Conservation (phyloP, 30 jellyfish, hydroid and myxozoan species). For the Rhopilema esculentum region DNA sequence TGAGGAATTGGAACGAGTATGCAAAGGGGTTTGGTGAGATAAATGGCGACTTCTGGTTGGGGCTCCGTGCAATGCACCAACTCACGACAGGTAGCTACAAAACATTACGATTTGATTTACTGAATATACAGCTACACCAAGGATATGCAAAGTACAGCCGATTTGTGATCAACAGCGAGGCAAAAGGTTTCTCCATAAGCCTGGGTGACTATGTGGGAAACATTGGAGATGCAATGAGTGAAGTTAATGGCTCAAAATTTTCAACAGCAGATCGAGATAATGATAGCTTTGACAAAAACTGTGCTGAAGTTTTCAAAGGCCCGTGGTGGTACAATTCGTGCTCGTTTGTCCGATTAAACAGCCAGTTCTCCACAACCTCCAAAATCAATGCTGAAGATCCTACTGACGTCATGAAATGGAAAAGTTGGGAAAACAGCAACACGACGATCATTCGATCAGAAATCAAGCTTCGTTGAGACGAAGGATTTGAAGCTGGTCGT, state of each 20-base stretch:
- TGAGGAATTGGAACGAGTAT: conserved; percentile 25
- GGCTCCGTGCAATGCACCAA: conserved; percentile 47
- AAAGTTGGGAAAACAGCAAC: neutral
- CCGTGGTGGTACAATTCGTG: conserved; percentile 34
- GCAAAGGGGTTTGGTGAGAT: conserved; percentile 33
- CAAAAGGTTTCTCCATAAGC: neutral
- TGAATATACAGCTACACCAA: neutral
- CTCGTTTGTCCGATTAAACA: conserved; percentile 14
- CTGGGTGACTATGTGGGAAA: conserved; percentile 16
- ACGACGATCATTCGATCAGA: conserved; percentile 13
- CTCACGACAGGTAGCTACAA: conserved; percentile 4
- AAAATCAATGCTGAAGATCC: neutral
- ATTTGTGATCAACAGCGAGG: neutral
- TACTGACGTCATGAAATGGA: conserved; percentile 23
- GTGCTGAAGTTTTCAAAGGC: conserved; percentile 4
- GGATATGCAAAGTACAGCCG: conserved; percentile 20
- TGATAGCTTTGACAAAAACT: neutral
- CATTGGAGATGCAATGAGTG: conserved; percentile 27
- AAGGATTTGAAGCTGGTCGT: neutral
- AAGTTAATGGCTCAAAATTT: conserved; percentile 5
- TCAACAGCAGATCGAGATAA: conserved; percentile 11
- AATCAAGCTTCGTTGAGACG: neutral
- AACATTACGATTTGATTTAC: conserved; percentile 26
- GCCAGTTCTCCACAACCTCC: neutral
- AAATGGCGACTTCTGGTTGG: conserved; percentile 45